Evolutionary conservation across 2,888 invertebrate genomes (phyloP).

Genomic region (Unio pictorum): DNA sequence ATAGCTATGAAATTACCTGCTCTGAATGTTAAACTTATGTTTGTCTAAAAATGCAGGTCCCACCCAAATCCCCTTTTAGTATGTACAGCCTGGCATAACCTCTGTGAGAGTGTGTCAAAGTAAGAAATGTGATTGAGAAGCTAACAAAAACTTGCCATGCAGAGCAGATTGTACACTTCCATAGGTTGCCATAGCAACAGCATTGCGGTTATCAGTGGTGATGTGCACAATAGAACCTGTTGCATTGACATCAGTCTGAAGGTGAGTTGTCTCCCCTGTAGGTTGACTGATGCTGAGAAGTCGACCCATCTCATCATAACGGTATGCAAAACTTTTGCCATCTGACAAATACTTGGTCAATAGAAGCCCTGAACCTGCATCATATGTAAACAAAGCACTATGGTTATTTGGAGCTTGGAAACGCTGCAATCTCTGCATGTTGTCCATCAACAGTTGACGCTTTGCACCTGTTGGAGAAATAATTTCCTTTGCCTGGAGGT

Average conservation of each 20-base stretch:
- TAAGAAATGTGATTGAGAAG: conserved; percentile 6
- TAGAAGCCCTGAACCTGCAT: conserved; percentile 87
- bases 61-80: neutral
- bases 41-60: too few species aligned
- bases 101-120: too few species aligned
- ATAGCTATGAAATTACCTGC: too few species aligned
- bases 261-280: conserved; percentile 89
- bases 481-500: conserved; percentile 84
- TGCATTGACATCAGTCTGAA: conserved; percentile 66
- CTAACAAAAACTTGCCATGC: conserved; percentile 67
- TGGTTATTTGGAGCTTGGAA: conserved; percentile 91
- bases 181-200: conserved; percentile 69
- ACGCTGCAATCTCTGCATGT: conserved; percentile 92
- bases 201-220: conserved; percentile 68
- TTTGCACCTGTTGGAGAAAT: conserved; percentile 60
- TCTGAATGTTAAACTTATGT: too few species aligned
- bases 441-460: conserved; percentile 83
- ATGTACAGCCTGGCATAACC: neutral
- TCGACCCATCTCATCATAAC: conserved; percentile 91
- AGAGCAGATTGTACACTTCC: conserved; percentile 70
- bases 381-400: conserved; percentile 94
- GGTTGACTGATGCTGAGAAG: conserved; percentile 89
- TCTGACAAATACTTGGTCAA: conserved; percentile 74
- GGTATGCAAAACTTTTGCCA: conserved; percentile 87
- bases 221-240: conserved; percentile 70